Base-by-base conservation (phyloP, 1,140 invertebrate species). In the Dendroctonus valens region DNA sequence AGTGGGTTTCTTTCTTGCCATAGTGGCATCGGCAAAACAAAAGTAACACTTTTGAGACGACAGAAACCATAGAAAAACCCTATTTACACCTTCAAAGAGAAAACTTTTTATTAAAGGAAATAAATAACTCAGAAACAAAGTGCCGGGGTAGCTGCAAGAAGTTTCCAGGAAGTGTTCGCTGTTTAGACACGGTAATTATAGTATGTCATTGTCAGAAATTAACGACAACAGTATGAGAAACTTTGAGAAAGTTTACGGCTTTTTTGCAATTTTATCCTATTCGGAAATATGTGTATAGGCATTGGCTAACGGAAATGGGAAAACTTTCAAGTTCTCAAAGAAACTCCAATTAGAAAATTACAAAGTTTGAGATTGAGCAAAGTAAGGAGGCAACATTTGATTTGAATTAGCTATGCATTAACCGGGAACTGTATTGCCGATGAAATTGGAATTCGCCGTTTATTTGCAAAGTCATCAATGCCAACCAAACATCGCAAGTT, bases 161-260 rank as follows among this genome's bases (percentile, higher is more conserved):
- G 39, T 49, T 59, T 50, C 42, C 11, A 4, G 48, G 37, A 51
- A 61, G 58, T 67, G 64, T 67, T 67, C 41, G 9, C 58, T 61
- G 57, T 59, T 62, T 68, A 68, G 70, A 69, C 62, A 68, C 52
- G 63, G 70, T 61, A 71, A 71, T 71, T 69, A 71, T 65, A 65
- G 70, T 69, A 62, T 67, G 70, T 71, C 67, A 69, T 68, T 71
- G 70, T 71, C 70, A 61, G 66, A 64, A 69, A 68, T 69, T 71
- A 71, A 71, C 67, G 70, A 69, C 60, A 60, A 68, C 60, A 52
- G 37, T 63, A 68, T 68, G 59, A 59, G 66, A 58, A 68, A 68
- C 57, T 68, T 68, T 39, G 58, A n/a, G n/a, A 52, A 63, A 68
- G 41, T 46, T 67, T 61, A n/a, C 26, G n/a, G 15, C n/a, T 8